Base-by-base conservation (phyloP, 2,888 invertebrate genomes). In the Drosophila cognata region DNA sequence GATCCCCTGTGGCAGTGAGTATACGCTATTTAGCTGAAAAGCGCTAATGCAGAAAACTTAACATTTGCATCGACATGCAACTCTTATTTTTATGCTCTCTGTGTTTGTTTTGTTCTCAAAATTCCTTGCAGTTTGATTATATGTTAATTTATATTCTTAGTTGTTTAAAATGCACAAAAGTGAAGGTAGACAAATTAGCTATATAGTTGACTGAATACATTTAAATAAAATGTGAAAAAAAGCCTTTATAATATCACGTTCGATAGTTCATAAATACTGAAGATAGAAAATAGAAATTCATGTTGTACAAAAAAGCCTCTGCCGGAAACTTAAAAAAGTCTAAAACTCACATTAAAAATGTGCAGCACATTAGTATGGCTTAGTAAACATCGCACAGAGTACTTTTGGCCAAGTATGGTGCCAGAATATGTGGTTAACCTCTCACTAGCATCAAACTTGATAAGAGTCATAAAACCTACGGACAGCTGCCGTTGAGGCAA, bases 21-120 rank as follows among this genome's bases (percentile, higher is more conserved):
- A 21, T 43, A 21, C 21, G 21, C 13, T 70, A 59, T 70, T 76
- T 29, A 62, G 65, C 55, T 61, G 48, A 18, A 76, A 79, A 66
- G 61, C 51, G 62, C 43, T 7, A 21, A 46, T 13, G 21, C 21
- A 16, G 53, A 16, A 16, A 35, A 33, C 33, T 33, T 7, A 2
- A 4, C 6, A 59, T 67, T 63, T 60, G 43, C 35, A 51, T 31
- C 31, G 3, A 35, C 46, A 35, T 29, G 16, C 5, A 21, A 21
- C 8, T 13, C 6, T 21, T 31, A 21, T 33, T 33, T 33, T 5
- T 21, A 1, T 21, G n/a, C 3, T 18, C 7, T 36, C 16, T 36
- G 16, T 16, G 38, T 18, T 43, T 41, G n/a, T 8, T 38, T 38
- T 21, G n/a, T 8, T 4, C 1, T 10, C 33, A 33, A 33, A 33